Evolutionary conservation across 2,113 vertebrate species (phyloP).

Genomic region (Lutjanus erythropterus): DNA sequence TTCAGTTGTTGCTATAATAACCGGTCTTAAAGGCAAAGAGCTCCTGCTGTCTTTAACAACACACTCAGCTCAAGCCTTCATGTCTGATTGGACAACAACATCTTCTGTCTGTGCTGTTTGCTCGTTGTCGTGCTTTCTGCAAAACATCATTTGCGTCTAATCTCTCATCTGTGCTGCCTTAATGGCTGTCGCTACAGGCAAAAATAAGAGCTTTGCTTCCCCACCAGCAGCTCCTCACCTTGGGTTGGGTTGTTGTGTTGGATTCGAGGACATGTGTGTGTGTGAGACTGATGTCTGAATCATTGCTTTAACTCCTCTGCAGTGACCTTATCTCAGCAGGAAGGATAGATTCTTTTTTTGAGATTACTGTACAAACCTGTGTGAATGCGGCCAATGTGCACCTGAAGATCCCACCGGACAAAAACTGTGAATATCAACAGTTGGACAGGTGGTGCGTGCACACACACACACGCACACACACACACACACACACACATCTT

Average conservation of each 20-base stretch:
- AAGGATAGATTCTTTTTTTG: neutral
- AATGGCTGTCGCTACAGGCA: conserved; percentile 5
- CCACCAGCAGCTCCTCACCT: neutral
- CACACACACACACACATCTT: neutral
- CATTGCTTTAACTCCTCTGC: conserved; percentile 26
- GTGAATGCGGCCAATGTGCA: conserved; percentile 2
- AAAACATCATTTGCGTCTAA: conserved; percentile 15
- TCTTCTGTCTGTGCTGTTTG: neutral
- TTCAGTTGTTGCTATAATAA: conserved; percentile 16
- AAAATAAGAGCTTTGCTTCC: conserved; percentile 7
- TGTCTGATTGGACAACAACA: neutral
- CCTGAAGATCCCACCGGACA: conserved; percentile 8
- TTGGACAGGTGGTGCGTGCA: neutral
- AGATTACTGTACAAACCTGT: conserved; percentile 8
- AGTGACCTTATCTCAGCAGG: conserved; percentile 34
- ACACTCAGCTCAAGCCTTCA: neutral
- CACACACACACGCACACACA: too few relatives aligned
- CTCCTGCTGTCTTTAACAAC: neutral
- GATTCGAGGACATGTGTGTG: neutral
- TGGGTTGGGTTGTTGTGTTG: neutral
- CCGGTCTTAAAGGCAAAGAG: conserved; percentile 8
- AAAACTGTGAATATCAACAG: neutral
- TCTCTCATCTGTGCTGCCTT: neutral
- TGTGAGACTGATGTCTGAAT: conserved; percentile 35
- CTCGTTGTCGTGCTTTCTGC: conserved; percentile 10